Evolutionary conservation across 2,888 invertebrate genomes (phyloP).

Genomic region (Yponomeuta malinellus): DNA sequence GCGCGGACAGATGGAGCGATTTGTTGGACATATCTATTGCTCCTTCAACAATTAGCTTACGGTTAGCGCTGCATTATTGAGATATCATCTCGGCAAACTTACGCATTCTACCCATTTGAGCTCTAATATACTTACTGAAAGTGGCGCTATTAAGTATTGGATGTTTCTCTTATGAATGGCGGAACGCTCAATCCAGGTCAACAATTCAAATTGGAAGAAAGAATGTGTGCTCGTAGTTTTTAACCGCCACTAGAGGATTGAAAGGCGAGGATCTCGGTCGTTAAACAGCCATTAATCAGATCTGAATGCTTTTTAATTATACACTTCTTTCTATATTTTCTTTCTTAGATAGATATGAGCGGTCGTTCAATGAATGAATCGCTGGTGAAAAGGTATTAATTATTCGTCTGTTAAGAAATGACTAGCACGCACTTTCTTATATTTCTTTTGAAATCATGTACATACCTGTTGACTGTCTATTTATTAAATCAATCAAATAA

Average conservation of each 20-base stretch:
- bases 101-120: background rate
- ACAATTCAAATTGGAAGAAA: slow-evolving; percentile 20
- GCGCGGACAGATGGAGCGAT: slow-evolving; percentile 17
- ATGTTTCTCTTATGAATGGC: background rate
- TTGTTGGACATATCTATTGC: slow-evolving; percentile 25
- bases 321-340: slow-evolving; percentile 22
- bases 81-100: slow-evolving; percentile 19
- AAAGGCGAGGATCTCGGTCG: slow-evolving; percentile 26
- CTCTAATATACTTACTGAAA: background rate
- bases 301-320: slow-evolving; percentile 26
- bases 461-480: background rate
- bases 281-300: slow-evolving; percentile 29
- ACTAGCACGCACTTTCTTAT: background rate
- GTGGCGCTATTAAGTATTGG: background rate
- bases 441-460: background rate
- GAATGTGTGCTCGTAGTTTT: slow-evolving; percentile 17
- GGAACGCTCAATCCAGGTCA: slow-evolving; percentile 20
- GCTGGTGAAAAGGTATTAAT: slow-evolving; percentile 17
- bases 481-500: background rate
- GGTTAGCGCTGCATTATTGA: slow-evolving; percentile 14
- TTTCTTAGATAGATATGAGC: slow-evolving; percentile 19
- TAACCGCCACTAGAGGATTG: slow-evolving; percentile 19
- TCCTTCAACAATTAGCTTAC: slow-evolving; percentile 25
- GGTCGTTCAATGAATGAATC: slow-evolving; percentile 16
- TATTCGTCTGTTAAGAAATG: background rate